Evolutionary conservation across 92 coral and sea anemone genomes (phyloP).

Genomic region (Pocillopora grandis): DNA sequence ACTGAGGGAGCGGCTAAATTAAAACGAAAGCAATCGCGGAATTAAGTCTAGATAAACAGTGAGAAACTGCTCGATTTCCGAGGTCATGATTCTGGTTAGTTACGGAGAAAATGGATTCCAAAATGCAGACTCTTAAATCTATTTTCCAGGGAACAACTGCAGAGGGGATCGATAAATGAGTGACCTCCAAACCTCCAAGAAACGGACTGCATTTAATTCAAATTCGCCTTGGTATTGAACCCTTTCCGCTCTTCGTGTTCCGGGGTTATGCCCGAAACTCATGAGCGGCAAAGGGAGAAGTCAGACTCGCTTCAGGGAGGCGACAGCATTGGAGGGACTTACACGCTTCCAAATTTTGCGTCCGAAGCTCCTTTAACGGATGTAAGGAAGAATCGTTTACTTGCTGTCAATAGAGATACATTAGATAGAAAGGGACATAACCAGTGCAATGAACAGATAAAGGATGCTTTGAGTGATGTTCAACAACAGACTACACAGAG

Average conservation of each 20-base stretch:
- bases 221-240: background rate
- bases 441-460: background rate
- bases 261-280: slow-evolving; percentile 30
- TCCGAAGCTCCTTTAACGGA: background rate
- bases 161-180: slow-evolving; percentile 1
- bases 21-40: no score
- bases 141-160: background rate
- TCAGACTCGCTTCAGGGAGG: background rate
- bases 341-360: background rate
- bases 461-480: background rate
- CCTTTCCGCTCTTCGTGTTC: background rate
- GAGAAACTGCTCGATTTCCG: no score
- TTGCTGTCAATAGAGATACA: background rate
- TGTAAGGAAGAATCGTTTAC: background rate
- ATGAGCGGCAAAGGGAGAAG: slow-evolving; percentile 17
- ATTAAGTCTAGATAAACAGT: no score
- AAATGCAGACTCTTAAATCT: background rate
- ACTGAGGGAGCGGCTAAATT: no score
- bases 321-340: background rate
- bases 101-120: no score
- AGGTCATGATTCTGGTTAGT: no score
- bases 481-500: background rate
- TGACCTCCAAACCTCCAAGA: background rate
- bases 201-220: background rate
- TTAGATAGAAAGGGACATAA: background rate